phyloP scores from a whole-genome alignment of 2,888 invertebrate genomes.

The Syrista parreyssii region DNA sequence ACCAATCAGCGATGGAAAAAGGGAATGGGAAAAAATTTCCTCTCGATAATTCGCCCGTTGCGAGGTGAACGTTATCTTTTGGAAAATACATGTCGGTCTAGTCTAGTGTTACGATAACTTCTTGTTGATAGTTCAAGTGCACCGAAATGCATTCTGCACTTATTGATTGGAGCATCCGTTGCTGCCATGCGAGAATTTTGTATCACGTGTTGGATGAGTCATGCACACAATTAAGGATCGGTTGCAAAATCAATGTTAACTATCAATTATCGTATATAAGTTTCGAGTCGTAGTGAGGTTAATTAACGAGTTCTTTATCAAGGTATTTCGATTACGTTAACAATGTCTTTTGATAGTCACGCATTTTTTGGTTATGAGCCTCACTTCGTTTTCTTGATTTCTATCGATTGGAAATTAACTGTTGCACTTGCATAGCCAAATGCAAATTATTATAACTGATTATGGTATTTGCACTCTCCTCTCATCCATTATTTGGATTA shows the following conservation, averaged over 20 bases:
- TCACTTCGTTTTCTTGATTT: neutral
- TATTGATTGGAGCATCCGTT: neutral
- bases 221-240: neutral
- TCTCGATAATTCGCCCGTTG: neutral
- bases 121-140: neutral
- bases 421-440: neutral
- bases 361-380: neutral
- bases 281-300: neutral
- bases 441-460: neutral
- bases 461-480: neutral
- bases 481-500: neutral
- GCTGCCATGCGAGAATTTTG: neutral
- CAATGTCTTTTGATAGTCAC: neutral
- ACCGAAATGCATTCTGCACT: neutral
- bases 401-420: neutral
- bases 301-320: neutral
- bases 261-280: neutral
- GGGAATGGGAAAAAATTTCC: neutral
- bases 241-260: neutral
- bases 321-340: neutral
- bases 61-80: neutral
- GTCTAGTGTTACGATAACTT: neutral
- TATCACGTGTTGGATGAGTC: neutral
- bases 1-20: neutral
- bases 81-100: neutral